phyloP scores from a whole-genome alignment of 2,797 vertebrate species.

The Brachyrhaphis roseni region DNA sequence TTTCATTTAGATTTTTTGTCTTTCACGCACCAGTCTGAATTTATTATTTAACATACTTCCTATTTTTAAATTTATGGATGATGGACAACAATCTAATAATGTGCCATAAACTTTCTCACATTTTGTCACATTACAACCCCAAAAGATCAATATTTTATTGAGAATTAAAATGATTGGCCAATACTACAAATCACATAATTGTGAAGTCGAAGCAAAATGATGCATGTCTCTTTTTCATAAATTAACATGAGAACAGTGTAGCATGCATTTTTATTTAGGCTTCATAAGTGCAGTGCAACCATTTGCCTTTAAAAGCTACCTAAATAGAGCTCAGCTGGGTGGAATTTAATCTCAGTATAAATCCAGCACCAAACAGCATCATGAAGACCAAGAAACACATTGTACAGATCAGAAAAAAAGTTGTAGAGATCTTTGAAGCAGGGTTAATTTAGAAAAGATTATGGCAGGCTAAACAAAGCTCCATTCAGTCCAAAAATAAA shows the following conservation, averaged over 20 bases:
- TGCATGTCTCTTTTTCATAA: not conserved
- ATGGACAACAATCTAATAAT: not conserved
- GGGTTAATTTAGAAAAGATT: too few relatives aligned
- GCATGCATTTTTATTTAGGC: not conserved
- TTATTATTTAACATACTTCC: not conserved
- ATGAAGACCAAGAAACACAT: too few relatives aligned
- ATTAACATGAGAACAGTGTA: not conserved
- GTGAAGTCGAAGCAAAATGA: not conserved
- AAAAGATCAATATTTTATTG: not conserved
- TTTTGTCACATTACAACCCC: not conserved
- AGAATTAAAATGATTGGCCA: not conserved
- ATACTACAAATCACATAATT: not conserved
- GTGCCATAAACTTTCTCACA: not conserved
- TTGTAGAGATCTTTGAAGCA: not conserved
- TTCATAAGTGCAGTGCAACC: not conserved
- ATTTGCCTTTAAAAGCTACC: not conserved
- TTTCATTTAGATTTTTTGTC: not conserved
- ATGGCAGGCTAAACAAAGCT: not conserved
- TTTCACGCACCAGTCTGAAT: not conserved
- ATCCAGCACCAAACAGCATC: not conserved
- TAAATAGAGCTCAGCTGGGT: not conserved
- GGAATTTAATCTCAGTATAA: not conserved
- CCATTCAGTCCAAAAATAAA: not conserved
- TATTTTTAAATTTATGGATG: not conserved
- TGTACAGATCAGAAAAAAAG: not conserved